These are phyloP conservation scores for Pogona vitticeps DNA, from an alignment of 2,113 vertebrate species.

Conservation along the genomic window DNA sequence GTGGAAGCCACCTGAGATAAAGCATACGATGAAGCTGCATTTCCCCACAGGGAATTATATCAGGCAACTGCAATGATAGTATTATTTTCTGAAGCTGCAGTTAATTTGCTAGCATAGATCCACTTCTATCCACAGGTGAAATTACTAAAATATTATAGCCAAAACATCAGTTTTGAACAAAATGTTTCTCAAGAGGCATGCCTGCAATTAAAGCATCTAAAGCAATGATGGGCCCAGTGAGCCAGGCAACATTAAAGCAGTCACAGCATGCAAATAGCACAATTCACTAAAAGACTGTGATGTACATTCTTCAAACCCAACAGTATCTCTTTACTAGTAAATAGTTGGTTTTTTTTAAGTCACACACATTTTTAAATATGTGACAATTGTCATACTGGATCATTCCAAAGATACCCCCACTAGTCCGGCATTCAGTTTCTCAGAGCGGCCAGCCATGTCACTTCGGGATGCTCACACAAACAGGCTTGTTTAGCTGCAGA, in stretches of 20 bases:
- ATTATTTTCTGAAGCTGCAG: constrained; percentile 2
- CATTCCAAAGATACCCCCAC: not conserved
- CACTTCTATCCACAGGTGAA: not conserved
- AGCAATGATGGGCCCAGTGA: not conserved
- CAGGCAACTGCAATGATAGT: not conserved
- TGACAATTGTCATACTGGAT: not conserved
- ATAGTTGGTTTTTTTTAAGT: not conserved
- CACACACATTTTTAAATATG: not conserved
- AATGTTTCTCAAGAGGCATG: not conserved
- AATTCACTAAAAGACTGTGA: not conserved
- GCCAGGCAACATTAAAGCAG: not conserved
- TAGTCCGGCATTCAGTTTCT: not conserved
- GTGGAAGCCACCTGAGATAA: not conserved
- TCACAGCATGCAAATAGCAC: not conserved
- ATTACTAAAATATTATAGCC: not conserved
- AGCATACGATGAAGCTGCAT: constrained; percentile 12
- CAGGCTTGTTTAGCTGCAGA: not conserved
- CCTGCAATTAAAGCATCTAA: not conserved
- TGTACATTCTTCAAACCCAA: not conserved
- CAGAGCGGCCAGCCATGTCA: not conserved
- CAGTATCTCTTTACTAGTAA: not conserved
- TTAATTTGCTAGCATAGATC: not conserved
- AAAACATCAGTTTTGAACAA: not conserved
- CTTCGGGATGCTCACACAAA: not conserved
- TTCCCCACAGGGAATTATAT: not conserved